Evolutionary conservation across 2,888 invertebrate species (phyloP), one percentile per base, ranked within the genome.

Genomic region (Resseliella maxima): DNA sequence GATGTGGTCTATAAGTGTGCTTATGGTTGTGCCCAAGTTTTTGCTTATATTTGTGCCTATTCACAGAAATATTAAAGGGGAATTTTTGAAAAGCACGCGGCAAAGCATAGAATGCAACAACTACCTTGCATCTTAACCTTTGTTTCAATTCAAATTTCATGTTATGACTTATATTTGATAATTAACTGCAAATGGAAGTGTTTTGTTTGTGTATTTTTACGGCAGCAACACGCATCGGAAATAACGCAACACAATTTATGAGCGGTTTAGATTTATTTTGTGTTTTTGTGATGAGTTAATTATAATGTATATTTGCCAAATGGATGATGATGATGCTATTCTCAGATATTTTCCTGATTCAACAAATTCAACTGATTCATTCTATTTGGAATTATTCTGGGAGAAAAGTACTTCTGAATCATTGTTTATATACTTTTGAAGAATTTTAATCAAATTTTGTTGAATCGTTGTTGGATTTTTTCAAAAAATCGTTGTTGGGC

Each of bases 71-170:
- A 24, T 24, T n/a, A 5, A 24, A 24, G 24, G 59, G 5, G 59
- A 5, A 24, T 24, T 3, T 6, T 50, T 8, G 15, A 50, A 59
- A 50, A 59, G 72, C 31, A 72, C 72, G 35, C 72, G 72, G 72
- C 15, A 15, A 72, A 72, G 10, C 72, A 24, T 72, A 15, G 72
- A 59, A 59, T 27, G n/a, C 24, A 24, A 27, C 72, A 72, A 12
- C 72, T 72, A 72, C 72, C 72, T 72, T 72, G 72, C 72, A 72
- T 72, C 72, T 72, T 72, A 72, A 72, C 72, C 72, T 72, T 72
- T 72, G n/a, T 72, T 72, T 6, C 31, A 72, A 72, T 72, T 72
- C 72, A 2, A 59, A 59, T 24, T 59, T 5, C 27, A 15, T 31
- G 31, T 27, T 72, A 72, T 15, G 72, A 15, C 31, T 72, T 15